Conservation (phyloP, 35 echinoderm and acorn worm genomes). For the Ptychodera flava region DNA sequence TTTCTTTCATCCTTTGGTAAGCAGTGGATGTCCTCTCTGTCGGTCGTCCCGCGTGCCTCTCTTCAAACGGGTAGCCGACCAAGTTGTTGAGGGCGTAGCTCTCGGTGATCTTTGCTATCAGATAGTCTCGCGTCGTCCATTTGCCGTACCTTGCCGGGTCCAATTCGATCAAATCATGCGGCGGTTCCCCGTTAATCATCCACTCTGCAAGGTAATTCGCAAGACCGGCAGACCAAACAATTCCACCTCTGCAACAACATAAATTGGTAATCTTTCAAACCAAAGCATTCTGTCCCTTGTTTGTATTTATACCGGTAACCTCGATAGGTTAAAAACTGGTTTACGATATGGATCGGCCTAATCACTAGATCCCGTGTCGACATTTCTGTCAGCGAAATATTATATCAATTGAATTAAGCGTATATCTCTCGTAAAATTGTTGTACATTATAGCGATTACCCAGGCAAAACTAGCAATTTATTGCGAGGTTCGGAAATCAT, state of each 20-base stretch:
- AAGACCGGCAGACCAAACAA: conserved; percentile 77
- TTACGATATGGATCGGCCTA: too few relatives aligned
- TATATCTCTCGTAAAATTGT: too few relatives aligned
- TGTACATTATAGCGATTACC: too few relatives aligned
- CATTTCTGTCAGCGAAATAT: too few relatives aligned
- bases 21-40: conserved; percentile 66
- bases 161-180: conserved; percentile 85
- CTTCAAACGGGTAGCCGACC: conserved; percentile 75
- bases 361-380: too few relatives aligned
- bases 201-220: conserved; percentile 83
- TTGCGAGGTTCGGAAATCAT: too few relatives aligned
- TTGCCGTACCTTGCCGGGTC: conserved; percentile 84
- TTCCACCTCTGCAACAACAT: conserved; percentile 50
- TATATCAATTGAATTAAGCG: too few relatives aligned
- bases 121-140: conserved; percentile 60
- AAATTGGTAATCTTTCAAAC: neutral
- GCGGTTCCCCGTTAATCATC: conserved; percentile 95
- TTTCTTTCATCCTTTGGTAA: conserved; percentile 64
- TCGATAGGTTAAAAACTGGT: too few relatives aligned
- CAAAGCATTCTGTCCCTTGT: neutral
- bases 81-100: conserved; percentile 83
- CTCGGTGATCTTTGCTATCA: conserved; percentile 41
- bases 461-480: too few relatives aligned
- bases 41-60: conserved; percentile 70
- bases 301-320: neutral